A percentile compares a stretch with the other conserved stretches of the same genome.
phyloP scores from a whole-genome alignment of 2,888 invertebrate species.

The Lottia gigantea region DNA sequence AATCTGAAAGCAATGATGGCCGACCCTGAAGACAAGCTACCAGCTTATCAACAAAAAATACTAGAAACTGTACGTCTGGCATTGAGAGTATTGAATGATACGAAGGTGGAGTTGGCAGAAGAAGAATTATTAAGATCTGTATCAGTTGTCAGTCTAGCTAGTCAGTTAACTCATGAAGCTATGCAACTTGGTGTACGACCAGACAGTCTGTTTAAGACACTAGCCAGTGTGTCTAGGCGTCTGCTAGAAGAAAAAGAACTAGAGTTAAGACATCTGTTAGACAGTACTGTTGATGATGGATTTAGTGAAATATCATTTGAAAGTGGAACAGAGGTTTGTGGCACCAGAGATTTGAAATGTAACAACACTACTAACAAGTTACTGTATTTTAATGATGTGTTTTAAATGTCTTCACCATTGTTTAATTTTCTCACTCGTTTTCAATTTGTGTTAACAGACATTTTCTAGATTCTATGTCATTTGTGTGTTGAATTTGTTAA shows the following conservation, averaged over 20 bases:
- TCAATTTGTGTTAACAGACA: too few relatives aligned
- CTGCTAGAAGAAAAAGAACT: background rate
- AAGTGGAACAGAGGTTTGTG: conserved; percentile 7
- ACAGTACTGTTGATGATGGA: background rate
- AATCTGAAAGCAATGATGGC: conserved; percentile 42
- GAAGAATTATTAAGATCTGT: conserved; percentile 46
- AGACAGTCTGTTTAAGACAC: conserved; percentile 46
- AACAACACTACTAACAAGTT: background rate
- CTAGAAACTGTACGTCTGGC: conserved; percentile 10
- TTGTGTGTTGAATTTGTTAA: too few relatives aligned
- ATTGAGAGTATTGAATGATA: background rate
- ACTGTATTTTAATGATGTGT: too few relatives aligned
- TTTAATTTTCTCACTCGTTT: too few relatives aligned
- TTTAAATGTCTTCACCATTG: too few relatives aligned
- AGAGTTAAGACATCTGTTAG: background rate
- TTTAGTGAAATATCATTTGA: conserved; percentile 11
- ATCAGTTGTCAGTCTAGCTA: conserved; percentile 50
- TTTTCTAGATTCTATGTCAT: too few relatives aligned
- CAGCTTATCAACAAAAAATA: background rate
- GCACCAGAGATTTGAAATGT: background rate
- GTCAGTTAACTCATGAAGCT: conserved; percentile 53
- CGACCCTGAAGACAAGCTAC: conserved; percentile 22
- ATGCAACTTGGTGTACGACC: conserved; percentile 47
- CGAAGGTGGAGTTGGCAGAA: conserved; percentile 29
- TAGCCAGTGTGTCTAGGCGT: conserved; percentile 30